Evolutionary conservation across 2,797 vertebrate species (phyloP).

Genomic region (Brachyrhaphis roseni): DNA sequence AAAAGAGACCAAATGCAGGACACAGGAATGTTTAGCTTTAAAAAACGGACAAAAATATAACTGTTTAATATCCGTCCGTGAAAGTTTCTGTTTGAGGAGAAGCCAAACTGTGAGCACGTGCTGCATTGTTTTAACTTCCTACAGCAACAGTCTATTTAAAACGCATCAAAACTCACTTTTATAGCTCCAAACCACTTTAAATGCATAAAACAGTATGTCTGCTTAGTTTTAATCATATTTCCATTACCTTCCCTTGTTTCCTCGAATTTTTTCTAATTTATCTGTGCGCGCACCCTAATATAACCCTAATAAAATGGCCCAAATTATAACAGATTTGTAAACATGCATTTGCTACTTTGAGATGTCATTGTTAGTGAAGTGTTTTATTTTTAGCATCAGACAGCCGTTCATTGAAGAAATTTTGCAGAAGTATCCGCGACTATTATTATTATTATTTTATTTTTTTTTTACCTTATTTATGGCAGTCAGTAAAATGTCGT

Average conservation of each 20-base stretch:
- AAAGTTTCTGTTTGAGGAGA: conserved; percentile 51
- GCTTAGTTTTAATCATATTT: conserved; percentile 32
- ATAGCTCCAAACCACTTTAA: neutral
- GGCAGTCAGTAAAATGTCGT: conserved; percentile 64
- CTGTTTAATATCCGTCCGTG: conserved; percentile 7
- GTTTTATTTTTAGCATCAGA: neutral
- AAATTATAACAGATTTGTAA: conserved; percentile 16
- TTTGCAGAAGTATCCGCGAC: conserved; percentile 17
- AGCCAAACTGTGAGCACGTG: conserved; percentile 80
- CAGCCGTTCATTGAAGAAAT: neutral
- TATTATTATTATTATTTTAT: conserved; percentile 53
- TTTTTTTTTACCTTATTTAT: conserved; percentile 65
- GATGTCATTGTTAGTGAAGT: neutral
- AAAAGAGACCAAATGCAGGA: neutral
- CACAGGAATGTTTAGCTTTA: neutral
- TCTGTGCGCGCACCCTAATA: conserved; percentile 30
- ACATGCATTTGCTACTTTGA: neutral
- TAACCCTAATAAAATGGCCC: conserved; percentile 30
- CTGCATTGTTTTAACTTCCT: conserved; percentile 83
- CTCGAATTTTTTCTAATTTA: conserved; percentile 59
- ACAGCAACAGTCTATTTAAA: conserved; percentile 69
- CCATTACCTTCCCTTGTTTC: rapidly evolving
- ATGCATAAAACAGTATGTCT: neutral
- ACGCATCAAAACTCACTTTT: conserved; percentile 17
- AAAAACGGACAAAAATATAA: neutral